Base-by-base conservation (phyloP, 2,113 vertebrate genomes). In the Chitala chitala region DNA sequence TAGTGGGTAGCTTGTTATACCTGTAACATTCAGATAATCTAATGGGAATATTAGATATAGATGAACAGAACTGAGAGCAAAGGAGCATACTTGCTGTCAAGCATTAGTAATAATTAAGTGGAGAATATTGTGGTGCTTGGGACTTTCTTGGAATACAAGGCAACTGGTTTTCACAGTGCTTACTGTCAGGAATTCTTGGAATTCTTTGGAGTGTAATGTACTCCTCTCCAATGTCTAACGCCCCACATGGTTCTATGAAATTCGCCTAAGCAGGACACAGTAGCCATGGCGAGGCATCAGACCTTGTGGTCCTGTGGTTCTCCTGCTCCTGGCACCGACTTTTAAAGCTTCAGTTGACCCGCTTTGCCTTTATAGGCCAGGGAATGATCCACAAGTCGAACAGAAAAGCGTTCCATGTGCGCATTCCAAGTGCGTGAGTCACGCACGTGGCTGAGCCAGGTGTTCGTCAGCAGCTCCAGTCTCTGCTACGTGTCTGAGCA, bases 111-210 rank as follows among this genome's bases (percentile, higher is more conserved):
- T 77, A 81, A 82, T 76, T 80, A 68, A 81, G 46, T 46, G 65
- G 29, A 36, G 2, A 63, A 65, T 56, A n/a, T 65, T 51, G 53
- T 69, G 73, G 46, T 13, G 15, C 69, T 69, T 54, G 72, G 77
- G 78, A 64, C 40, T 73, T 1, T 73, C 61, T 36, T 26, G 64
- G 8, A 48, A 26, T 26, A 26, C 10, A 46, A 63, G 51, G 7
- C 8, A 69, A 20, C 8, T 55, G 13, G 26, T 69, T 29, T 51
- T 22, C 20, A 59, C 40, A 69, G 40, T 55, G 26, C 51, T 61
- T 76, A 22, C 13, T 4, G 36, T 65, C 69, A 85, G 73, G 83
- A 88, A 84, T 88, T 17, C 55, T 22, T 64, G 81, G 84, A 75
- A 87, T 87, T 78, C 54, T 44, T 74, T 29, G 10, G 6, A 72